Evolutionary conservation across 2,888 invertebrate genomes (phyloP).

Genomic region (Ligdia adustata): DNA sequence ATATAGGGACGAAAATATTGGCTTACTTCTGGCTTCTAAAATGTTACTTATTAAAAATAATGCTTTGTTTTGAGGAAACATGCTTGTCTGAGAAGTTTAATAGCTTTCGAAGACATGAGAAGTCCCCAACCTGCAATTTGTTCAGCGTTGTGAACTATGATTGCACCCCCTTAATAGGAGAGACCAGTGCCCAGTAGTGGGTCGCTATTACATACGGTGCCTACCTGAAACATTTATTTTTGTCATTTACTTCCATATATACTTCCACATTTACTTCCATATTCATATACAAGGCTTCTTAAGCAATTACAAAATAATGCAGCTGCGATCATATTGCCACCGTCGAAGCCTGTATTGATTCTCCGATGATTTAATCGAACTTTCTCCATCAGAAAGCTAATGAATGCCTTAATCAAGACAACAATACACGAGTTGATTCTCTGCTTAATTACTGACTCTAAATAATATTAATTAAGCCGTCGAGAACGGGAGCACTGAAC

Average conservation of each 20-base stretch:
- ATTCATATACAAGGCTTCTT: too few species aligned
- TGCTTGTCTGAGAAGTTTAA: too few species aligned
- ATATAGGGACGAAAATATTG: too few species aligned
- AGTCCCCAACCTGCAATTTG: too few species aligned
- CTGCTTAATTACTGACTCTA: conserved; percentile 37
- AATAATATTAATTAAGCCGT: conserved; percentile 40
- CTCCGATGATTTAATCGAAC: conserved; percentile 25
- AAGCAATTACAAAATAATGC: neutral
- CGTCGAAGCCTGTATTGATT: conserved; percentile 20
- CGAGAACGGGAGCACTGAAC: conserved; percentile 22
- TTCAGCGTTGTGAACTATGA: too few species aligned
- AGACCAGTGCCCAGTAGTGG: neutral
- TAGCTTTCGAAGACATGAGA: too few species aligned
- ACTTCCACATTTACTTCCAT: neutral
- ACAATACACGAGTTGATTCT: conserved; percentile 36
- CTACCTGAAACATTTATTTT: neutral
- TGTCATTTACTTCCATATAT: neutral
- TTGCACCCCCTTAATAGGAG: too few species aligned
- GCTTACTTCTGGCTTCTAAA: too few species aligned
- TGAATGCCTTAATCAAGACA: conserved; percentile 42
- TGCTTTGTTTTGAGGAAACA: neutral
- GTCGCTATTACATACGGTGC: neutral
- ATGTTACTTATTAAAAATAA: neutral
- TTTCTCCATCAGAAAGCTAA: conserved; percentile 34
- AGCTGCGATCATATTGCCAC: conserved; percentile 2